A percentile compares a stretch with the other conserved stretches of the same genome.
phyloP scores from a whole-genome alignment of 1,140 invertebrate species.

The Lasaia peninsularis region DNA sequence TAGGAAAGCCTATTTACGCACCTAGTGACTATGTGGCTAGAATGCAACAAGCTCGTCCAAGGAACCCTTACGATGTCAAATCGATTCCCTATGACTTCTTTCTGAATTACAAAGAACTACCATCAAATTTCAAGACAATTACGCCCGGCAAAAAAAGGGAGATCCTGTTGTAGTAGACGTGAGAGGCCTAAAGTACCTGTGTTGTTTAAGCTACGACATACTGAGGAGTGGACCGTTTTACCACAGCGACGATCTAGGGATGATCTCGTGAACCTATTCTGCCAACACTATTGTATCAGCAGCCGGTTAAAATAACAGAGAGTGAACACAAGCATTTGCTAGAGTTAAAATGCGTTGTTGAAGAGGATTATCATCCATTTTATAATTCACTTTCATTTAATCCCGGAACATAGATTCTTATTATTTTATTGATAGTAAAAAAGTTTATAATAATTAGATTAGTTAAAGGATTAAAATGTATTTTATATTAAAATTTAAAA shows the following conservation, averaged over 20 bases:
- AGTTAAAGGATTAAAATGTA: no score
- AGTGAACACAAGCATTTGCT: conserved; percentile 13
- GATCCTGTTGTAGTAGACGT: conserved; percentile 11
- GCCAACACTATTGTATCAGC: neutral
- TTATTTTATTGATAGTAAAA: no score
- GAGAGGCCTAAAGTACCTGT: conserved; percentile 8
- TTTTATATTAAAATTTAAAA: neutral
- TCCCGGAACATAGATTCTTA: neutral
- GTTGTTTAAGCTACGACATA: neutral
- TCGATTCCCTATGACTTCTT: conserved; percentile 9
- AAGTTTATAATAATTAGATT: no score
- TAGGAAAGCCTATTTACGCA: neutral
- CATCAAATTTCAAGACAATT: conserved; percentile 1
- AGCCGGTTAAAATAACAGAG: conserved; percentile 7
- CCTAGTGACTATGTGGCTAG: neutral
- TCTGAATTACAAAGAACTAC: neutral
- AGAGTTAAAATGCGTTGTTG: conserved; percentile 5
- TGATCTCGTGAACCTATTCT: neutral
- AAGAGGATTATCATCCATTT: conserved; percentile 13
- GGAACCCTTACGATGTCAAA: conserved; percentile 2
- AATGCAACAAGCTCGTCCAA: neutral
- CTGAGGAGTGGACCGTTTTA: neutral
- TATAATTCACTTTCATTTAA: conserved; percentile 5
- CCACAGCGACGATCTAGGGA: neutral
- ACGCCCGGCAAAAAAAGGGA: conserved; percentile 7